These are phyloP conservation scores for Anguilla anguilla DNA, from an alignment of 2,797 vertebrate genomes.

Conservation along the genomic window DNA sequence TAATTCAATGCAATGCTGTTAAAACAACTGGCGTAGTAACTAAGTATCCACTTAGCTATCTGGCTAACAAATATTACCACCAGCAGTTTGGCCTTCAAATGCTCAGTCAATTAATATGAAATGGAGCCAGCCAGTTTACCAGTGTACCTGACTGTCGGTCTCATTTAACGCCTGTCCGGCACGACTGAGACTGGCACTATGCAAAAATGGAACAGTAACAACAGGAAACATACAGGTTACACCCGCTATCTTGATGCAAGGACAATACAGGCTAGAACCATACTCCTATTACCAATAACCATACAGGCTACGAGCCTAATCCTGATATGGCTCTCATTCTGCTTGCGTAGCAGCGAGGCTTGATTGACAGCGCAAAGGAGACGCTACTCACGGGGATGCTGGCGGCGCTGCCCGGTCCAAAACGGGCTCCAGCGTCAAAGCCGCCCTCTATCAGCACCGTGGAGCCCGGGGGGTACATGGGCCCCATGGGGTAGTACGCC, in stretches of 20 bases:
- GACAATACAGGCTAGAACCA: not conserved
- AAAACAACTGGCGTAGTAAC: no score
- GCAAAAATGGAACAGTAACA: no score
- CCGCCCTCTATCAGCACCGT: constrained; percentile 87
- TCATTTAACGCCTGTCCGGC: no score
- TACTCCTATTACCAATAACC: not conserved
- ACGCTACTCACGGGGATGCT: constrained; percentile 86
- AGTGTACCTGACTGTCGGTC: no score
- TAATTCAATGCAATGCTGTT: no score
- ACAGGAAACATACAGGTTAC: no score
- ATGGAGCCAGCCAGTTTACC: no score
- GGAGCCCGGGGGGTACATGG: constrained; percentile 85
- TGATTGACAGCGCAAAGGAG: not conserved
- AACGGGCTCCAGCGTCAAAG: constrained; percentile 91
- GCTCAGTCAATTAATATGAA: no score
- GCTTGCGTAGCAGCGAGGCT: not conserved
- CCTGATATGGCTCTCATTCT: not conserved
- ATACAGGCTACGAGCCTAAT: not conserved
- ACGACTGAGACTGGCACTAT: no score
- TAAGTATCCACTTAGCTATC: no score
- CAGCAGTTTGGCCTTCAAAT: no score
- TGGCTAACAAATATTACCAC: no score
- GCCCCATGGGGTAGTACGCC: constrained; percentile 92
- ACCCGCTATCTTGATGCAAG: not conserved
- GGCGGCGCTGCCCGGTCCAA: constrained; percentile 77